Evolutionary conservation across 2,113 vertebrate genomes (phyloP).

Genomic region (Cololabis saira): DNA sequence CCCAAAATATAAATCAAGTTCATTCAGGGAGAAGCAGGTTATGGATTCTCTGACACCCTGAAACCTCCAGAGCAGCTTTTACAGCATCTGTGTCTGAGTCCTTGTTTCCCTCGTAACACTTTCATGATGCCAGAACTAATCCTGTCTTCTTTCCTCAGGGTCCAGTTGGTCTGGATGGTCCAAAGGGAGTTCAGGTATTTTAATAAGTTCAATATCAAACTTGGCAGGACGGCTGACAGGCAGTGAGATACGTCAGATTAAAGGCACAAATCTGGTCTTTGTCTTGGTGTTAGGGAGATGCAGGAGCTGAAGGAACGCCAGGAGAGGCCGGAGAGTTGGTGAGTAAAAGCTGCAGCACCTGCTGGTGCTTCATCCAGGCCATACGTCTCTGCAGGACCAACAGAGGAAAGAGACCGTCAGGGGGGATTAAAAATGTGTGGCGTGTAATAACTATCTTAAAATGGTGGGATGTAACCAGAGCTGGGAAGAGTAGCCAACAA

Average conservation of each 20-base stretch:
- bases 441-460: too few species aligned
- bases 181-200: slow-evolving; percentile 91
- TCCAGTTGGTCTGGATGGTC: slow-evolving; percentile 87
- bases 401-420: too few species aligned
- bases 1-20: too few species aligned
- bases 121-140: neutral
- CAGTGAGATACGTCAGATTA: neutral
- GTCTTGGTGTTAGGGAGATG: slow-evolving; percentile 80
- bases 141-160: slow-evolving; percentile 77
- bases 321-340: slow-evolving; percentile 90
- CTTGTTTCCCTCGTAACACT: neutral
- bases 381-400: too few species aligned
- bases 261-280: slow-evolving; percentile 3
- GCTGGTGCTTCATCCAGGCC: too few species aligned
- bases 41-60: too few species aligned
- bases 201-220: neutral
- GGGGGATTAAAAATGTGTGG: too few species aligned
- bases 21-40: too few species aligned
- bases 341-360: slow-evolving; percentile 61
- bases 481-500: too few species aligned
- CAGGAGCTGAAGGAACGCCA: slow-evolving; percentile 89
- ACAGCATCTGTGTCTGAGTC: neutral
- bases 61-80: too few species aligned
- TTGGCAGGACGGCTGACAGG: neutral
- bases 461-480: too few species aligned